phyloP scores from a whole-genome alignment of 1,140 invertebrate genomes.

The Drosophila arizonae region DNA sequence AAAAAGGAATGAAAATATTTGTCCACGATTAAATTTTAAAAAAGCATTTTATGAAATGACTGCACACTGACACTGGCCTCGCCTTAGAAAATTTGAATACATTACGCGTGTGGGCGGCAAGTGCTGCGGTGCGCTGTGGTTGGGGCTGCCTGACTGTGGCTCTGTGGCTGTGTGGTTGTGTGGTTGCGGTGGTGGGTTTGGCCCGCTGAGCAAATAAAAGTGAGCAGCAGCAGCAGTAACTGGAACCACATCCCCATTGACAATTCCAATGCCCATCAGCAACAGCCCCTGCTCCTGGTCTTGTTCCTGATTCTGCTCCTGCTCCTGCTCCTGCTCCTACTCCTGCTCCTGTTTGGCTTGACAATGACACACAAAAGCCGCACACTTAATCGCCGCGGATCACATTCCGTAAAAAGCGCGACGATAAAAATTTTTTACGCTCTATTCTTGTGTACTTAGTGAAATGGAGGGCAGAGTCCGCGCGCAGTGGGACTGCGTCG shows the following conservation, averaged over 20 bases:
- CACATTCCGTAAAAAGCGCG: slow-evolving; percentile 82
- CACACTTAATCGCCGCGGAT: slow-evolving; percentile 82
- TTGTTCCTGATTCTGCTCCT: background rate
- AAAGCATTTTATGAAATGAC: slow-evolving; percentile 80
- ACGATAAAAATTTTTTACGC: slow-evolving; percentile 82
- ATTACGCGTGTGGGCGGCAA: slow-evolving; percentile 52
- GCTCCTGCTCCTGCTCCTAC: slow-evolving; percentile 39
- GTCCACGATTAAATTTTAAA: slow-evolving; percentile 78
- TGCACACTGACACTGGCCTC: slow-evolving; percentile 77
- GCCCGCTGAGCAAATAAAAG: slow-evolving; percentile 61
- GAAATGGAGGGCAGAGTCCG: slow-evolving; percentile 64
- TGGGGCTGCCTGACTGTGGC: slow-evolving; percentile 18
- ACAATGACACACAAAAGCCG: slow-evolving; percentile 82
- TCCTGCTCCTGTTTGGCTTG: slow-evolving; percentile 60
- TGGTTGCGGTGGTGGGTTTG: slow-evolving; percentile 37
- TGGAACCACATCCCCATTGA: slow-evolving; percentile 21
- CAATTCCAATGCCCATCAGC: slow-evolving; percentile 19
- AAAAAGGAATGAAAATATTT: slow-evolving; percentile 77
- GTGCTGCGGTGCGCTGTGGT: background rate
- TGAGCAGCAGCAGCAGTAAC: slow-evolving; percentile 6
- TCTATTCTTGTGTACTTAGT: slow-evolving; percentile 81
- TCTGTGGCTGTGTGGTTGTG: slow-evolving; percentile 22
- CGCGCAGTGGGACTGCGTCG: slow-evolving; percentile 17
- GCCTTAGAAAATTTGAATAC: slow-evolving; percentile 81
- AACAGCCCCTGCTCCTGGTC: slow-evolving; percentile 19